Base-by-base conservation (phyloP, 1,140 invertebrate genomes). In the Hesperophylax magnus region DNA sequence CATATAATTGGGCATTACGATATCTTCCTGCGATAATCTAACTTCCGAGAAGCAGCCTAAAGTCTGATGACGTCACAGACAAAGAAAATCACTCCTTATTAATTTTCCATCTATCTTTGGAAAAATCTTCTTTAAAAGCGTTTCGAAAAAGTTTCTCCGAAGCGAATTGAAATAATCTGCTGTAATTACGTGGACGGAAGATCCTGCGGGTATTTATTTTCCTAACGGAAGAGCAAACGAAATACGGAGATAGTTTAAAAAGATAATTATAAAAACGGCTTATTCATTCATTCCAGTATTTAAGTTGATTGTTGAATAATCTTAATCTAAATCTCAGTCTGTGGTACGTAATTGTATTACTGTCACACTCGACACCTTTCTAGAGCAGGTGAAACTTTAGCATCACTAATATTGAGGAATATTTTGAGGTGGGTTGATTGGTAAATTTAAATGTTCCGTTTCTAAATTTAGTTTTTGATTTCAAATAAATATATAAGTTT, bases 31-130 rank as follows among this genome's bases (percentile, higher is more conserved):
- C 24, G 67, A 71, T 71, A 71, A 71, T 47, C 39, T 71, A 20
- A 53, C 34, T 71, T 15, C 34, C 15, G 14, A 18, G 34, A 14
- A 18, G 39, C 39, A 18, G 67, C 27, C 63, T 67, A 67, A 67
- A 53, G 67, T 24, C 67, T 47, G n/a, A 39, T 52, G 39, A 71
- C 67, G 67, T 54, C 72, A 75, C 22, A 31, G 72, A 75, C 72
- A 58, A 75, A 75, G 54, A 31, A 58, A 56, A 75, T 75, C 72
- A 75, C 52, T 56, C 54, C 31, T 24, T 75, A 56, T 75, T 75
- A 75, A 75, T 75, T 75, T 58, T 60, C 56, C 22, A 75, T 75
- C 72, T 58, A 56, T 75, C 72, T 58, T 5, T 14, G 22, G 20
- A 31, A 58, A 71, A 71, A 71, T 71, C 39, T 71, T 22, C 39